Evolutionary conservation across 92 coral and sea anemone genomes (phyloP), one percentile per base, ranked within the genome.

Genomic region (Porites lobata): DNA sequence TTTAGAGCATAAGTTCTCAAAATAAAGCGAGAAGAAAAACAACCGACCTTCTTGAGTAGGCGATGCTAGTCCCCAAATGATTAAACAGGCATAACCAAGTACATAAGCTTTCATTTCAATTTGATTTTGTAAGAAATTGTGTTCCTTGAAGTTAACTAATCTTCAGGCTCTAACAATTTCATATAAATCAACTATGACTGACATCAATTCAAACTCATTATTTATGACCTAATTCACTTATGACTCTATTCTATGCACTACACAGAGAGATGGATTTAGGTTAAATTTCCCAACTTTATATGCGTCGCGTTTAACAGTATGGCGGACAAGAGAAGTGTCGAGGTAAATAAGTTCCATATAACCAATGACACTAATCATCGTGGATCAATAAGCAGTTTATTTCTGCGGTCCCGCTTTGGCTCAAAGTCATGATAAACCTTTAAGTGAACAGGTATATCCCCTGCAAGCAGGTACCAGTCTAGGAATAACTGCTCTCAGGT

Each of bases 141-240:
- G 66, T 18, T 68, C 66, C 32, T 54, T 57, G 52, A 9, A 29
- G 38, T 58, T 29, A 7, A 56, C 63, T 19, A 52, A 56, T 53
- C 26, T 69, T 69, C 57, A 56, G 61, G 58, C 17, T 69, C 63
- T 20, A 13, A 51, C 29, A 56, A 50, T 18, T 59, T 71, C 78
- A 9, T 9, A 82, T 59, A 58, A 47, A 70, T 59, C 80, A 84
- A 53, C 32, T 8, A 24, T 13, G 87, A n/a, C 80, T 84, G 87
- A 74, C 87, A 84, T 64, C 73, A 84, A 62, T 7, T 64, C 73
- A 84, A 62, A 2, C 80, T 75, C 87, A 84, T 84, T 50, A 84
- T 73, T 84, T 47, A 84, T 84, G 50, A 84, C 80, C 80, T 26
- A 73, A 26, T 65, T 62, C 73, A 63, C n/a, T 74, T 73, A 61